A percentile compares a stretch with the other conserved stretches of the same genome.
These are phyloP conservation scores for Hyles euphorbiae DNA, from an alignment of 1,140 invertebrate genomes.

Conservation along the genomic window DNA sequence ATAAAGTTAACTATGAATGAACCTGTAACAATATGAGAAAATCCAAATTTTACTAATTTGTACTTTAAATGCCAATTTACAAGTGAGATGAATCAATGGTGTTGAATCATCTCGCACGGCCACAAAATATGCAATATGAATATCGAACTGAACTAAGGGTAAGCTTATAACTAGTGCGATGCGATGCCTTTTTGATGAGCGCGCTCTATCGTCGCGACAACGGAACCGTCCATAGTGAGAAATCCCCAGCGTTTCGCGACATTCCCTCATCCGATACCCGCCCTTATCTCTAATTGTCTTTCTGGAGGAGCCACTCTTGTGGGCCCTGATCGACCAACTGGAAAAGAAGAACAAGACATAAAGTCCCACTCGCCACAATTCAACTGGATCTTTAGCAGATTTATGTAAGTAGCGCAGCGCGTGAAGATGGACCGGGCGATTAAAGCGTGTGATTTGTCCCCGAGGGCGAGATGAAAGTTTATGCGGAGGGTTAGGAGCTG, in stretches of 20 bases:
- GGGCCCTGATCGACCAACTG: slow-evolving; percentile 74
- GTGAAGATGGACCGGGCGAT: slow-evolving; percentile 60
- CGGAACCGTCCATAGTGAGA: slow-evolving; percentile 69
- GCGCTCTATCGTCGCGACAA: slow-evolving; percentile 57
- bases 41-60: slow-evolving; percentile 75
- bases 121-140: slow-evolving; percentile 56
- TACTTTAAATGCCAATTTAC: slow-evolving; percentile 76
- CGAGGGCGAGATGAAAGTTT: slow-evolving; percentile 42
- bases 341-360: slow-evolving; percentile 73
- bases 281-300: slow-evolving; percentile 73
- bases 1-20: slow-evolving; percentile 73
- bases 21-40: slow-evolving; percentile 75
- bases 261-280: slow-evolving; percentile 63
- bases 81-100: slow-evolving; percentile 67
- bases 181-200: slow-evolving; percentile 73
- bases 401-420: slow-evolving; percentile 65
- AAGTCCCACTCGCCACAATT: slow-evolving; percentile 65
- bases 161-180: slow-evolving; percentile 71
- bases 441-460: slow-evolving; percentile 59
- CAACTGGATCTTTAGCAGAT: slow-evolving; percentile 43
- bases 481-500: slow-evolving; percentile 23
- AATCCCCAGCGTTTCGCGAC: slow-evolving; percentile 69
- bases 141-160: slow-evolving; percentile 55
- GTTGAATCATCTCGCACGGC: slow-evolving; percentile 66
- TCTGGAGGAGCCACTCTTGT: slow-evolving; percentile 74